phyloP scores from a whole-genome alignment of 2,888 invertebrate genomes.

The Graphium colonna region DNA sequence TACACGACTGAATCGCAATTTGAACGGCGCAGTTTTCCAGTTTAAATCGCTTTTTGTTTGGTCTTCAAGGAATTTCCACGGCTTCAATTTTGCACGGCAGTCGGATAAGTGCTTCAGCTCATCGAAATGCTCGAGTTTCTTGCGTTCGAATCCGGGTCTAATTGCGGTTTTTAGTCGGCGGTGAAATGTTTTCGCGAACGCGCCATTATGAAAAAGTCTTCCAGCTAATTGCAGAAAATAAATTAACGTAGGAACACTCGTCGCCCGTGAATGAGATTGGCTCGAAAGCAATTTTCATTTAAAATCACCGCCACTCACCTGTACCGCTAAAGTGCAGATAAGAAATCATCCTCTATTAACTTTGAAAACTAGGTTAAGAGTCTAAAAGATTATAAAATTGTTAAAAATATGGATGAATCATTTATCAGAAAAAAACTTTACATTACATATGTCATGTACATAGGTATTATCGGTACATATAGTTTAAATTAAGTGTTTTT shows the following conservation, averaged over 20 bases:
- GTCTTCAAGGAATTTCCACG: constrained; percentile 61
- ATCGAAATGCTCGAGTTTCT: constrained; percentile 36
- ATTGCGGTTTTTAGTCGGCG: constrained; percentile 25
- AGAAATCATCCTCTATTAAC: too few species aligned
- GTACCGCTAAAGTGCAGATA: background rate
- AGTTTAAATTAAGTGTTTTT: too few species aligned
- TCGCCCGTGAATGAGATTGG: background rate
- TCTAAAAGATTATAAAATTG: too few species aligned
- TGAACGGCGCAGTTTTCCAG: constrained; percentile 23
- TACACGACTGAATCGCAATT: constrained; percentile 37
- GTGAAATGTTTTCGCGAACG: constrained; percentile 8
- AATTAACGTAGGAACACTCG: background rate
- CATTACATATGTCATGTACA: too few species aligned
- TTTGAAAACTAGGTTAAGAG: too few species aligned
- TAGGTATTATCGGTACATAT: too few species aligned
- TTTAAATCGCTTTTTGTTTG: constrained; percentile 48
- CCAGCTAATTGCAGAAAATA: background rate
- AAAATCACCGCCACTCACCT: background rate
- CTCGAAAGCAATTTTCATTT: background rate
- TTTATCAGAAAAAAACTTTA: too few species aligned
- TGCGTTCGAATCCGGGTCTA: constrained; percentile 25
- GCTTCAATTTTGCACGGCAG: constrained; percentile 58
- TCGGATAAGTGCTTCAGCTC: constrained; percentile 47
- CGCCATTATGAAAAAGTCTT: constrained; percentile 2
- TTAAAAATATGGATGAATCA: too few species aligned